Evolutionary conservation across 1,140 invertebrate species (phyloP).

Genomic region (Eupristina koningsbergeri): DNA sequence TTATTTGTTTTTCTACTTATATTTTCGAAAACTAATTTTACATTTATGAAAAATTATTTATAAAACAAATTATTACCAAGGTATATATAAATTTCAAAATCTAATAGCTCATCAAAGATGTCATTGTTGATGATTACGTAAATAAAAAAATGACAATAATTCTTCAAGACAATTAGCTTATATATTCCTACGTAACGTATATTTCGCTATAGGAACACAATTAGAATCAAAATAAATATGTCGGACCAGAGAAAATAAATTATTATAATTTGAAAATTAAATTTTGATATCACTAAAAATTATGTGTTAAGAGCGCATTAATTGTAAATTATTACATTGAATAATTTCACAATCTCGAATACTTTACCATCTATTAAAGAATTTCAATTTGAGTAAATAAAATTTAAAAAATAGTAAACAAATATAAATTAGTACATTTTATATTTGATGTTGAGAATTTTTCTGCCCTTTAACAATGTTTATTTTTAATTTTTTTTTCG

Average conservation of each 20-base stretch:
- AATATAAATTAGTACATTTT: neutral
- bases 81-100: neutral
- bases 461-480: neutral
- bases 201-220: neutral
- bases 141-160: neutral
- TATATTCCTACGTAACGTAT: neutral
- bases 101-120: neutral
- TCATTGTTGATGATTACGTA: neutral
- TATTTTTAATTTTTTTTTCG: neutral
- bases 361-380: neutral
- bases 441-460: neutral
- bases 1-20: too few species aligned
- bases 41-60: neutral
- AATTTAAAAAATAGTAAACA: too few species aligned
- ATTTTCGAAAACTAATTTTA: neutral
- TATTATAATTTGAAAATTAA: neutral
- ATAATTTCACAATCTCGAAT: neutral
- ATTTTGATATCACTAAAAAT: neutral
- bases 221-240: too few species aligned
- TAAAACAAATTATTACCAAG: too few species aligned
- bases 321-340: neutral
- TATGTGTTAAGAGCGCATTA: neutral
- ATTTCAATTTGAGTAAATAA: neutral
- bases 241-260: too few species aligned
- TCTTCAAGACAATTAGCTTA: neutral